Base-by-base conservation (phyloP, 2,113 vertebrate species). In the Colius striatus region DNA sequence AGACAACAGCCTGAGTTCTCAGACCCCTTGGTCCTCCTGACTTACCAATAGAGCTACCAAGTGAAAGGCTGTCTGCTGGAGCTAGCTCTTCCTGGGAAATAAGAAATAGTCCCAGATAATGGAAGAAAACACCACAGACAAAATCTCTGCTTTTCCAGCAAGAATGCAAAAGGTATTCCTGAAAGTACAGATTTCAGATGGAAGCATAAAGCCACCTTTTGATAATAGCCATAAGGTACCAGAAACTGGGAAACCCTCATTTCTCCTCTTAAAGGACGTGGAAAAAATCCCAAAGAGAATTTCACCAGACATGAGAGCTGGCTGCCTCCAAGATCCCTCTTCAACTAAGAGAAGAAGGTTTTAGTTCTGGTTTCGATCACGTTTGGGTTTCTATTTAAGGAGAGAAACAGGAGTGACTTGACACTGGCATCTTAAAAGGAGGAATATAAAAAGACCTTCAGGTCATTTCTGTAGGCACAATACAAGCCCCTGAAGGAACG, bases 401-500 rank as follows among this genome's bases (percentile, higher is more conserved):
- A 95, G 70, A 82, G 63, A 85, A 92, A 87, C 51, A 62, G 20
- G 38, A 95, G 78, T 0, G 5, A 87, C 82, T 85, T 62, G 62
- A 92, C 74, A 90, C 34, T 53, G 41, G 61, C 61, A 75, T 78
- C 43, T 89, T 92, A 77, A 92, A 88, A 77, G 21, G 4, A 75
- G 25, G 29, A 90, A 73, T 88, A 88, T 41, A 86, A 83, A 88
- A 85, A 94, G 67, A 81, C 83, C 90, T 90, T 85, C 61, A 92
- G 92, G 88, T 88, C 95, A 92, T 86, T 93, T 86, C 88, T 65
- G 76, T 36, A 96, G 75, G 85, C 93, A 93, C 79, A 95, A 92
- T 94, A 90, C 68, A 90, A 94, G 48, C 65, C 90, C 90, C 92
- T 68, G 88, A 92, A 96, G 96, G 80, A 96, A 96, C 45, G 51